Percentiles rank a stretch among this genome's conserved stretches.
Evolutionary conservation across 2,888 invertebrate species (phyloP).

Genomic region (Timema podura): DNA sequence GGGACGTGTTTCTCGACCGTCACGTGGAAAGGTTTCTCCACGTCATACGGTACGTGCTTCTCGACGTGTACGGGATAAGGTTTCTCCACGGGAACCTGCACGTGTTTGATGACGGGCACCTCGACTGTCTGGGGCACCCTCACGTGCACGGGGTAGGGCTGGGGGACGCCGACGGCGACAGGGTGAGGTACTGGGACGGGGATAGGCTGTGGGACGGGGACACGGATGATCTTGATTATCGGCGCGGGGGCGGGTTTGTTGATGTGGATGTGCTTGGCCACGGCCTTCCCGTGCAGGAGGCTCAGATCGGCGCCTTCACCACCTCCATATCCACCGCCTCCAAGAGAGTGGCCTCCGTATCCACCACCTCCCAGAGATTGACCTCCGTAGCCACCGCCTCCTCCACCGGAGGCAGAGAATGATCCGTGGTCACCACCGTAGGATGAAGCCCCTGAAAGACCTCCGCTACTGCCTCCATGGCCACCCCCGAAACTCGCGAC

Average conservation of each 20-base stretch:
- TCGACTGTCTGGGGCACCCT: slow-evolving; percentile 29
- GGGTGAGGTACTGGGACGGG: slow-evolving; percentile 52
- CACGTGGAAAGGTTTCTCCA: slow-evolving; percentile 64
- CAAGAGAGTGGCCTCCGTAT: slow-evolving; percentile 16
- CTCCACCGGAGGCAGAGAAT: not conserved
- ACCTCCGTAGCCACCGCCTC: slow-evolving; percentile 6
- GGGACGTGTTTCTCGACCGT: slow-evolving; percentile 46
- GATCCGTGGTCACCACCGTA: slow-evolving; percentile 2
- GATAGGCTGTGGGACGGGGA: slow-evolving; percentile 59
- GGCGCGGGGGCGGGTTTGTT: slow-evolving; percentile 24
- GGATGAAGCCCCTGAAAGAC: not conserved
- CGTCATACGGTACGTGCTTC: slow-evolving; percentile 60
- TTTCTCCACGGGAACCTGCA: slow-evolving; percentile 47
- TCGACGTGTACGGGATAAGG: slow-evolving; percentile 69
- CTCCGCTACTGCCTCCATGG: not conserved
- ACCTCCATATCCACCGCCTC: slow-evolving; percentile 18
- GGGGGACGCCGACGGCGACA: slow-evolving; percentile 32
- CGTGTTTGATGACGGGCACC: slow-evolving; percentile 31
- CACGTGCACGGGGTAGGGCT: slow-evolving; percentile 29
- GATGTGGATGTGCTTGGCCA: slow-evolving; percentile 22
- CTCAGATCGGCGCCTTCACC: not conserved
- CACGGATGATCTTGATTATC: slow-evolving; percentile 46
- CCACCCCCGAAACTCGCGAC: slow-evolving; percentile 11
- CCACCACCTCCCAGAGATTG: slow-evolving; percentile 21
- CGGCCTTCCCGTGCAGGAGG: not conserved